Percentiles rank a stretch among this genome's conserved stretches.
Conservation (phyloP, 2,113 vertebrate genomes). For the Engraulis encrasicolus region DNA sequence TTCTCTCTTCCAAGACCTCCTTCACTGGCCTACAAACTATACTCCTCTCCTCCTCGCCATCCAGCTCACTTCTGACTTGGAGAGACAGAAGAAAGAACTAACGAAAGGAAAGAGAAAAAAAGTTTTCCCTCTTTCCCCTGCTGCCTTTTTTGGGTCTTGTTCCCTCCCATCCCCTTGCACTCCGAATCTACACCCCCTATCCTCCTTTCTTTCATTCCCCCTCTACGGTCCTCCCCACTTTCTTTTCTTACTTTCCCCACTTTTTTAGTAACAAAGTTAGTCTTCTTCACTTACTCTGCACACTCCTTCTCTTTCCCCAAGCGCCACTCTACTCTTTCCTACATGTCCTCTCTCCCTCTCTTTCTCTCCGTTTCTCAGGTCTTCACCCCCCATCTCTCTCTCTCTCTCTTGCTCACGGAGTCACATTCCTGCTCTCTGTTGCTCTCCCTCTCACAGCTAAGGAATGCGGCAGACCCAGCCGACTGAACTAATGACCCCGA, state of each 20-base stretch:
- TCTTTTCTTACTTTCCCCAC: slow-evolving; percentile 44
- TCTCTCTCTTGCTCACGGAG: slow-evolving; percentile 36
- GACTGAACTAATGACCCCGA: slow-evolving; percentile 83
- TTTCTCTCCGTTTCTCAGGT: background rate
- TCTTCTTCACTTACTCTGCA: background rate
- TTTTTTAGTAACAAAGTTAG: slow-evolving; percentile 61
- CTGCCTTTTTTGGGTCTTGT: slow-evolving; percentile 31
- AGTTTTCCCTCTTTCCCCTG: slow-evolving; percentile 9
- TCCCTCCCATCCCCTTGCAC: slow-evolving; percentile 48
- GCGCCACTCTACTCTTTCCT: slow-evolving; percentile 55
- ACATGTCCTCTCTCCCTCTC: background rate
- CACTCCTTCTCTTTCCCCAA: background rate
- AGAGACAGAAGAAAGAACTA: background rate
- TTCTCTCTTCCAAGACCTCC: background rate
- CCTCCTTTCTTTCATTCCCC: slow-evolving; percentile 76
- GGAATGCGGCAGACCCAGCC: slow-evolving; percentile 81
- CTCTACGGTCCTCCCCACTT: slow-evolving; percentile 63
- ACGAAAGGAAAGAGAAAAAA: background rate
- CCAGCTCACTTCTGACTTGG: background rate
- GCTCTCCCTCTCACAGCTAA: slow-evolving; percentile 77
- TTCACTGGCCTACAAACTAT: background rate
- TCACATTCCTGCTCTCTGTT: slow-evolving; percentile 75
- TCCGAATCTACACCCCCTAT: slow-evolving; percentile 29
- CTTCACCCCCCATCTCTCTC: slow-evolving; percentile 3
- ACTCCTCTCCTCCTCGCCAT: background rate